Base-by-base conservation (phyloP, 2,888 invertebrate genomes). In the Pseudococcus longispinus region DNA sequence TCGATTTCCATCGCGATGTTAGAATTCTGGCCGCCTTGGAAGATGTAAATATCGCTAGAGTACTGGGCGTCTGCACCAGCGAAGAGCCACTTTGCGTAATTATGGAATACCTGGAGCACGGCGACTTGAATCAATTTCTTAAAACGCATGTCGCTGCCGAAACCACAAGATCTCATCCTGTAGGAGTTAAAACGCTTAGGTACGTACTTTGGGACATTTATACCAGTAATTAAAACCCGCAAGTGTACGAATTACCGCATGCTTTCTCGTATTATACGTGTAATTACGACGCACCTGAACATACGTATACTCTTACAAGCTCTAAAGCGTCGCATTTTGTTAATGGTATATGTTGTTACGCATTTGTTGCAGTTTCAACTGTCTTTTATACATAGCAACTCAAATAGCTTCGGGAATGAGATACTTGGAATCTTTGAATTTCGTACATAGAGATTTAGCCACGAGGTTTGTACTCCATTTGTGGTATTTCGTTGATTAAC, bases 371-470 rank as follows among this genome's bases (percentile, higher is more conserved):
- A 94, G 94, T 90, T 94, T 94, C 91, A 94, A 94, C 90, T 94
- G 94, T 91, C 92, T 96, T 90, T 92, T 96, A 89, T 95, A 95
- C 91, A 94, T 96, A 91, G 95, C 95, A 80, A 93, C 94, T 87
- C 96, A 97, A 91, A 94, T 97, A 88, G 95, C 97, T 1, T 95
- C 95, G 4, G 97, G 97, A 18, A 97, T 97, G 96, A 94, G 95
- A 90, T 97, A 97, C 91, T 92, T 97, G 89, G 95, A 97, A 91
- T 94, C 95, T 83, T 92, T 96, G 89, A 96, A 96, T 91, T 97
- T 97, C 90, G 97, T 97, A 83, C 97, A 97, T 91, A 93, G 97
- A 82, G 97, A 97, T 91, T 92, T 97, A 89, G 96, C 97, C 84
- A 95, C 97, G 60, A 94, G 95, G 93, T 94, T 89, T 90, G 90